Base-by-base conservation (phyloP, 64 coral and sea anemone species). In the Actinia equina region DNA sequence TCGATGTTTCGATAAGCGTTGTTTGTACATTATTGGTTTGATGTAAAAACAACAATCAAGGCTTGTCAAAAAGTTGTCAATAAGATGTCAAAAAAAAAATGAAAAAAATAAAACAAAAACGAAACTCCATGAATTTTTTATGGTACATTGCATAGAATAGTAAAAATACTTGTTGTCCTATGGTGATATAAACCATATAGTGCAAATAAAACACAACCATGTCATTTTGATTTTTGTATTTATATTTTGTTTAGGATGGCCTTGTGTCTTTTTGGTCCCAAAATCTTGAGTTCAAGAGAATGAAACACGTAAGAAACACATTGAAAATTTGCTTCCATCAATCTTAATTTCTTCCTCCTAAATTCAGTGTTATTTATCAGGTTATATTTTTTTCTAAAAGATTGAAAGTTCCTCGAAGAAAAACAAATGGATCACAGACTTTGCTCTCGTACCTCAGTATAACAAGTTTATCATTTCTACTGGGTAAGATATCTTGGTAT, bases 381-480 rank as follows among this genome's bases (percentile, higher is more conserved):
- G 19, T 65, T 20, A 65, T 74, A 41, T 41, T 41, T 41, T 65
- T 65, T 65, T 44, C 26, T 44, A 53, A 43, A 41, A 99, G 97
- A 92, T 92, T 85, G 97, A 99, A 83, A 99, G 86, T 61, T 93
- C 97, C 30, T 88, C 90, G 2, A 99, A 99, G 90, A 99, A 99
- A 70, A 82, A 93, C 17, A 99, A 99, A 60, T 99, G 97, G 97
- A 99, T 99, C 62, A 99, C 97, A 88, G 97, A 99, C 87, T 99
- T 95, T 90, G 88, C 94, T 18, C 86, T 99, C 4, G 94, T 99
- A 88, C 93, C 97, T 59, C 97, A 99, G 6, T 99, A 91, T 62
- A 99, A 95, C 56, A 99, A 99, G 86, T 94, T 99, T 88, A 99
- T 99, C 45, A 99, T 99, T 88, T 95, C 97, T 84, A 99, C 97